Conservation (phyloP, 1,140 invertebrate genomes). For the Cotesia vestalis region DNA sequence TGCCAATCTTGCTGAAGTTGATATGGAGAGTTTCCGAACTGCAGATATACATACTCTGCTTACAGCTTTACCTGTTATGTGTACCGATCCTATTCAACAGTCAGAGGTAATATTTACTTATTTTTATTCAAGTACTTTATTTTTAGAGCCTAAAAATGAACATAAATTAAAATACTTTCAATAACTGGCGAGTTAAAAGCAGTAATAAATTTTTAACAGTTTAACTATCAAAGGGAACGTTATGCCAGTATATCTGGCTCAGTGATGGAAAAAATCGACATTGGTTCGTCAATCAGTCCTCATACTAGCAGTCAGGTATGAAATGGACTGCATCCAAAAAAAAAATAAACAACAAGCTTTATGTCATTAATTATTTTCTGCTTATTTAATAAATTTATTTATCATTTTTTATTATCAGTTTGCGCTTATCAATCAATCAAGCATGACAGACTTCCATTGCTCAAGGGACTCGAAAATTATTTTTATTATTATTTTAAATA, state of each 20-base stretch:
- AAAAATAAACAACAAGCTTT: constrained; percentile 27
- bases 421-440: not conserved
- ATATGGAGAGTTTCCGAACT: constrained; percentile 92
- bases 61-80: constrained; percentile 79
- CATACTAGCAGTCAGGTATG: constrained; percentile 76
- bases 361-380: not conserved
- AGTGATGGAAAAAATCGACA: constrained; percentile 80
- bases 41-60: constrained; percentile 90
- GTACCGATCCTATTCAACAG: constrained; percentile 67
- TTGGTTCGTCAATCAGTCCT: constrained; percentile 79
- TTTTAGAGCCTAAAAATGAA: constrained; percentile 4
- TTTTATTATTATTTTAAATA: constrained; percentile 5
- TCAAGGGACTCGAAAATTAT: not conserved
- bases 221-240: constrained; percentile 80
- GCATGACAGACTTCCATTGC: constrained; percentile 6
- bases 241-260: constrained; percentile 83
- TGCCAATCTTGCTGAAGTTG: constrained; percentile 91
- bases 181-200: no score
- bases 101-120: constrained; percentile 55
- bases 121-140: constrained; percentile 17
- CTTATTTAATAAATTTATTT: constrained; percentile 6
- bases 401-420: no score
- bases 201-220: constrained; percentile 59
- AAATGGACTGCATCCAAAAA: constrained; percentile 42
- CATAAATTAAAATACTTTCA: constrained; percentile 21